Percentiles rank a stretch among this genome's conserved stretches.
Conservation (phyloP, 1,140 invertebrate genomes). For the Drosophila eugracilis region DNA sequence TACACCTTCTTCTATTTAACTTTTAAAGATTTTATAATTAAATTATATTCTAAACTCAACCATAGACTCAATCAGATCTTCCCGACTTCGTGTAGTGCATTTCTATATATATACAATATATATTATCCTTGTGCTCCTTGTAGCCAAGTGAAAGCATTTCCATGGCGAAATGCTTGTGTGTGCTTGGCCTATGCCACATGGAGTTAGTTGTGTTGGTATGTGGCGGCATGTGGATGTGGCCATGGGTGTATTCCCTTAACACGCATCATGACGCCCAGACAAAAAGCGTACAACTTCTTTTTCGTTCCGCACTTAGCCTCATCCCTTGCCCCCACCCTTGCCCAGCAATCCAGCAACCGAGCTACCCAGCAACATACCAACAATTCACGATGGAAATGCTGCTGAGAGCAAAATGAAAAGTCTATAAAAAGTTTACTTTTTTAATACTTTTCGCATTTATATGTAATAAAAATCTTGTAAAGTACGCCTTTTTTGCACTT, state of each 20-base stretch:
- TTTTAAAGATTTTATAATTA: too few relatives aligned
- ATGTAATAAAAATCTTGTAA: slow-evolving; percentile 84
- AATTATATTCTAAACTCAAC: too few relatives aligned
- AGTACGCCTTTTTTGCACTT: slow-evolving; percentile 82
- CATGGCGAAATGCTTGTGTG: slow-evolving; percentile 11
- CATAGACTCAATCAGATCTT: neutral
- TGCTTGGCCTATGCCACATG: slow-evolving; percentile 14
- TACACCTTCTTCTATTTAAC: too few relatives aligned
- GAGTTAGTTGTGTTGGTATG: slow-evolving; percentile 7
- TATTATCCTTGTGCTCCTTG: slow-evolving; percentile 19
- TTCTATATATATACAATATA: too few relatives aligned
- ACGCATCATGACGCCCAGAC: slow-evolving; percentile 78
- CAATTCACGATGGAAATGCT: neutral
- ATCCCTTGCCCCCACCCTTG: neutral
- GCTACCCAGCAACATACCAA: neutral
- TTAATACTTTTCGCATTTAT: slow-evolving; percentile 82
- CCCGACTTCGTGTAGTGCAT: slow-evolving; percentile 19
- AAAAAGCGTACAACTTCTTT: slow-evolving; percentile 69
- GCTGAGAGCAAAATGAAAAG: slow-evolving; percentile 67
- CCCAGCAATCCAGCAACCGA: neutral
- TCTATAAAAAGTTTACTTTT: slow-evolving; percentile 83
- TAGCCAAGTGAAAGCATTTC: slow-evolving; percentile 38
- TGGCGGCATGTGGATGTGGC: neutral
- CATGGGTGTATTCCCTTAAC: slow-evolving; percentile 62
- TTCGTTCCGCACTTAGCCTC: slow-evolving; percentile 18